Evolutionary conservation across 2,113 vertebrate species (phyloP).

Genomic region (Arenaria interpres): DNA sequence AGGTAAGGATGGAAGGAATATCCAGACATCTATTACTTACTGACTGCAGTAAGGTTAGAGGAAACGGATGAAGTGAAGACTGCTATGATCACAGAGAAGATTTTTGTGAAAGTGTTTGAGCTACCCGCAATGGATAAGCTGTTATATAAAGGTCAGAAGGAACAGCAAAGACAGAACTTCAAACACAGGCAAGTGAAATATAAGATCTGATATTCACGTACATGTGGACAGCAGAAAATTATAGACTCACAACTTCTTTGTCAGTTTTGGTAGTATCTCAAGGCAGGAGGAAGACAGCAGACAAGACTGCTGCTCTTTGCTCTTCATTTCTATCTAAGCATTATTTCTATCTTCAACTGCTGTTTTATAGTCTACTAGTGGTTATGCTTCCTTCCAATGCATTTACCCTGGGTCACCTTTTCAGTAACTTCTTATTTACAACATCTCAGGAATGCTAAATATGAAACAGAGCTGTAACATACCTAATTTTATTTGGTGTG

Average conservation of each 20-base stretch:
- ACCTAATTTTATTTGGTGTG: neutral
- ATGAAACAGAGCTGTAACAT: neutral
- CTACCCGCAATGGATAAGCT: neutral
- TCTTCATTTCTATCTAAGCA: neutral
- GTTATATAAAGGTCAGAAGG: neutral
- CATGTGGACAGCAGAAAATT: neutral
- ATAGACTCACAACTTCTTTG: neutral
- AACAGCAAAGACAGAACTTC: neutral
- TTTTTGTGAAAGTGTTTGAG: neutral
- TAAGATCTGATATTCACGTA: neutral
- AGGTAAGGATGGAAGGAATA: neutral
- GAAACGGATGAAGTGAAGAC: neutral
- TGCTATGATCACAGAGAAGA: neutral
- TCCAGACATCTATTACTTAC: neutral
- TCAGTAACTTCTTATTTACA: neutral
- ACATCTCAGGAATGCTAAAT: neutral
- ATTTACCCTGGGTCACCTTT: neutral
- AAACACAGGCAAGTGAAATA: neutral
- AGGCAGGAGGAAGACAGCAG: neutral
- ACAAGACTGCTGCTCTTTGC: neutral
- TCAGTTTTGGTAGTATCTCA: neutral
- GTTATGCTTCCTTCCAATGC: neutral
- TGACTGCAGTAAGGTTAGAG: neutral
- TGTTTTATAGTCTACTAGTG: neutral
- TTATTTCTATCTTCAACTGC: neutral